Evolutionary conservation across 2,797 vertebrate genomes (phyloP).

Genomic region (Syndactyla subalaris): DNA sequence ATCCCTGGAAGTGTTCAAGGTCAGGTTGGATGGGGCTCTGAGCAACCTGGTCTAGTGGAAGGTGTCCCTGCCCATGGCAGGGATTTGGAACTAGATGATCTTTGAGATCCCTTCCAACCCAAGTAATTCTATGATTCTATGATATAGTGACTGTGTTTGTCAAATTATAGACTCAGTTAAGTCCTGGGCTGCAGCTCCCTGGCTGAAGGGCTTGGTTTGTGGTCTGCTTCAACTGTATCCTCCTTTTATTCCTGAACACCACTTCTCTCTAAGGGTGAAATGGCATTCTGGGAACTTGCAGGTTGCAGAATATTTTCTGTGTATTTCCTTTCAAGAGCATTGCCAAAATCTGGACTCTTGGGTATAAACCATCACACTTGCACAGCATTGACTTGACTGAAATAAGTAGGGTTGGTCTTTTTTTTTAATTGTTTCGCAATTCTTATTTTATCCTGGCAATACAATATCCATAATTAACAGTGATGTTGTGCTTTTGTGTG

Average conservation of each 20-base stretch:
- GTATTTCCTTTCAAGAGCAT: neutral
- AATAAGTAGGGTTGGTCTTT: neutral
- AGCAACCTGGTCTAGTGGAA: neutral
- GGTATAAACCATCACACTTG: neutral
- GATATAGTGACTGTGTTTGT: neutral
- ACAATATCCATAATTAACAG: neutral
- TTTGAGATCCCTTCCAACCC: neutral
- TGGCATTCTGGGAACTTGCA: neutral
- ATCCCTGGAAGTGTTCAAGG: neutral
- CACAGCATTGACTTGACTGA: neutral
- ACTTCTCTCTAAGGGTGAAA: neutral
- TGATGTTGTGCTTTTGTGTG: neutral
- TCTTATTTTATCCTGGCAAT: neutral
- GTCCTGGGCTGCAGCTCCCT: neutral
- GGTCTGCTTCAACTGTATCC: rapidly evolving
- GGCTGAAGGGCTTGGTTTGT: neutral
- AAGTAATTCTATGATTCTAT: neutral
- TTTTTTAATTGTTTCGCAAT: neutral
- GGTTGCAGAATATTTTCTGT: neutral
- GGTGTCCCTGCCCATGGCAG: neutral
- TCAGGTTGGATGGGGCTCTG: neutral
- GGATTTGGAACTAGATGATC: neutral
- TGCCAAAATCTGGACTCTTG: neutral
- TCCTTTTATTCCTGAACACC: neutral
- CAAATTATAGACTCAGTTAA: neutral